phyloP scores from a whole-genome alignment of 2,888 invertebrate genomes.

The Laspeyria flexula region DNA sequence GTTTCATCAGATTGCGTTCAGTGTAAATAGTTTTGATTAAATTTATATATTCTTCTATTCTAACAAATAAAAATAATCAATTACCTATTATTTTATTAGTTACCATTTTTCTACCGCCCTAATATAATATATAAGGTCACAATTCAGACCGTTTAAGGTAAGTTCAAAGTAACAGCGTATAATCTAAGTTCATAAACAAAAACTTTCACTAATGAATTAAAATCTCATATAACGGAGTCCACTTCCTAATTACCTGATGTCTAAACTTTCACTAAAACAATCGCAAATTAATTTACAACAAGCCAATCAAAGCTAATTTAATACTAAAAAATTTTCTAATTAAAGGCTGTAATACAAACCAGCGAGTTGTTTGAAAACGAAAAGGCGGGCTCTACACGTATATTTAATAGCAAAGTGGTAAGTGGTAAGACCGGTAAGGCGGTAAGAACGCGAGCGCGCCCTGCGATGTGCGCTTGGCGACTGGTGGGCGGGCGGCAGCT shows the following conservation, averaged over 20 bases:
- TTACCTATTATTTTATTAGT: too few relatives aligned
- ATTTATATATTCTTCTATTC: too few relatives aligned
- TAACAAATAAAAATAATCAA: too few relatives aligned
- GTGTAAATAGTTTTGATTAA: too few relatives aligned
- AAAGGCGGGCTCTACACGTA: conserved; percentile 9
- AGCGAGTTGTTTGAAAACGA: conserved; percentile 31
- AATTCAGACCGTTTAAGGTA: too few relatives aligned
- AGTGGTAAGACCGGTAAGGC: conserved; percentile 7
- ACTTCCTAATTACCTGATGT: background rate
- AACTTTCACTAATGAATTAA: too few relatives aligned
- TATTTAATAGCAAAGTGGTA: background rate
- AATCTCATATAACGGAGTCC: too few relatives aligned
- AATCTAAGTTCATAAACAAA: too few relatives aligned
- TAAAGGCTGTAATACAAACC: conserved; percentile 31
- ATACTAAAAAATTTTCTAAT: conserved; percentile 13
- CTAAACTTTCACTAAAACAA: background rate
- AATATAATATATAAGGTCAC: too few relatives aligned
- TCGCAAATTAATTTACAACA: background rate
- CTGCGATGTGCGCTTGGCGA: conserved; percentile 32
- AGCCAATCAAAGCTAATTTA: background rate
- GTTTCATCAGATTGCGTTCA: too few relatives aligned
- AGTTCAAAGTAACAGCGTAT: too few relatives aligned
- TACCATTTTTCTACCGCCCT: too few relatives aligned
- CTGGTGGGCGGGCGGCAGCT: conserved; percentile 47
- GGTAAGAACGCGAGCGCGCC: conserved; percentile 27